phyloP scores from a whole-genome alignment of 1,140 invertebrate genomes.

The Diachasma alloeum region DNA sequence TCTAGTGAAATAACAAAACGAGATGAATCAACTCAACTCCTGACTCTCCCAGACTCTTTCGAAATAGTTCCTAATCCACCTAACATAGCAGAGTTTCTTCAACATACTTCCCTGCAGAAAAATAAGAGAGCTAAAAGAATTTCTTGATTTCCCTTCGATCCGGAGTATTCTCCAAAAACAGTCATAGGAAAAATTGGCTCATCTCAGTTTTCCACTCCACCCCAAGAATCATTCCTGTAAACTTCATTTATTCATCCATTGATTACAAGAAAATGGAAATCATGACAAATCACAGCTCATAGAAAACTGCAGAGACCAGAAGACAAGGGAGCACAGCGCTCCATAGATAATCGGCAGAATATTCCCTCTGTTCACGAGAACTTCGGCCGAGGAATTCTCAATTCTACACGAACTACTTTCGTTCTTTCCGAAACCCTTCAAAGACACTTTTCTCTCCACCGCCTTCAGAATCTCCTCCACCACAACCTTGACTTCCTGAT shows the following conservation, averaged over 20 bases:
- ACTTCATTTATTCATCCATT: constrained; percentile 19
- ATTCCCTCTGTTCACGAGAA: constrained; percentile 28
- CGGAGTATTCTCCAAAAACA: too few species aligned
- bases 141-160: too few species aligned
- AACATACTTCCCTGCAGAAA: too few species aligned
- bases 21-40: too few species aligned
- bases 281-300: constrained; percentile 31
- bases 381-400: background rate
- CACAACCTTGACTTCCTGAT: constrained; percentile 8
- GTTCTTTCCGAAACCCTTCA: background rate
- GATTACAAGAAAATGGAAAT: background rate
- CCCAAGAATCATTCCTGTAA: background rate
- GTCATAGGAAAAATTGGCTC: too few species aligned
- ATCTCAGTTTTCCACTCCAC: background rate
- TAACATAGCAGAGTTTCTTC: too few species aligned
- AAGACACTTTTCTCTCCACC: constrained; percentile 11
- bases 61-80: too few species aligned
- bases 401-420: background rate
- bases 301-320: constrained; percentile 44
- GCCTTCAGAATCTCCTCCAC: constrained; percentile 11
- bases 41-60: too few species aligned
- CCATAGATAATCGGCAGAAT: constrained; percentile 41
- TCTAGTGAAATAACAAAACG: too few species aligned
- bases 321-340: constrained; percentile 43
- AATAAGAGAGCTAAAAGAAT: too few species aligned